Evolutionary conservation across 1,140 invertebrate species (phyloP), one percentile per base, ranked within the genome.

Genomic region (Atta cephalotes): DNA sequence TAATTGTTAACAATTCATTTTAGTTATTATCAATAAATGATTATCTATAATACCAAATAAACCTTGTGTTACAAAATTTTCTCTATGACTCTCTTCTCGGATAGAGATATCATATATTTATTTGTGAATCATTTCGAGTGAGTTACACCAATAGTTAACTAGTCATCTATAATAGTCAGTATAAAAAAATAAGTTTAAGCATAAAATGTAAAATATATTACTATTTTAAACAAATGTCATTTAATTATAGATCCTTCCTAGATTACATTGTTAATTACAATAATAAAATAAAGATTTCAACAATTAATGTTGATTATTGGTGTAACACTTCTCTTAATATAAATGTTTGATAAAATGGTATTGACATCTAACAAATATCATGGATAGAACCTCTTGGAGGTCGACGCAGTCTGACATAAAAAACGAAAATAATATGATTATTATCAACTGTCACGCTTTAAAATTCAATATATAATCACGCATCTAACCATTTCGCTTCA

Each of bases 11-110:
- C 58, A 71, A 12, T 71, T 45, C 10, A 58, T 60, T 60, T 56
- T 51, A 84, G 7, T 74, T 84, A 84, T 76, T n/a, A 84, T 74
- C 39, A 84, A 81, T 18, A 25, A 49, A 71, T 71, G 39, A 84
- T 84, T 62, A 84, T 62, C 45, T 84, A 25, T 31, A 28, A 63
- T 84, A 74, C 14, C 21, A 84, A 84, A 63, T 62, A 25, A 49
- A 63, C 62, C 14, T 60, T 62, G 68, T 39, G 16, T 81, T 71
- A 81, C 31, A 71, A 81, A 74, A 84, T 84, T 25, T 35, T 12
- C 18, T 21, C 14, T 53, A 51, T 31, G 18, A 68, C 21, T 21
- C n/a, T 58, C 31, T 71, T 45, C 21, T 62, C 14, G 3, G 5
- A 70, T 81, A 45, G 35, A 74, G 25, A 76, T 58, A 62, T 63